Conservation (phyloP, 2,888 invertebrate genomes). For the Coecobrya sp. region DNA sequence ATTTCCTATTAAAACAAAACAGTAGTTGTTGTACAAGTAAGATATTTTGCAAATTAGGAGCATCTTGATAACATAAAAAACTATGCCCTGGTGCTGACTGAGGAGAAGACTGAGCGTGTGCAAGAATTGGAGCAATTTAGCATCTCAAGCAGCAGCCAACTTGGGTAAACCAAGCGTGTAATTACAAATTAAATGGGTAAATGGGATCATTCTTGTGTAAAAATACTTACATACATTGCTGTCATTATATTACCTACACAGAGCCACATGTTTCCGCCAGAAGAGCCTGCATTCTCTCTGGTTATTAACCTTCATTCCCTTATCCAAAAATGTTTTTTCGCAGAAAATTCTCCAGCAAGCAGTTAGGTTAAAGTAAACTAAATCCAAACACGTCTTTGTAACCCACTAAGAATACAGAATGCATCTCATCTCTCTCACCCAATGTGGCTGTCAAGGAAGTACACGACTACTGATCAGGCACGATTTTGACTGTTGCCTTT, state of each 20-base stretch:
- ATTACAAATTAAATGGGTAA: constrained; percentile 55
- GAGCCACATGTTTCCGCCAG: neutral
- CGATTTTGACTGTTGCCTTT: neutral
- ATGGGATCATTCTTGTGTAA: constrained; percentile 25
- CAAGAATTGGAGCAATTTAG: constrained; percentile 2
- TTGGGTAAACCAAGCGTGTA: constrained; percentile 48
- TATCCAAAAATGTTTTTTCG: neutral
- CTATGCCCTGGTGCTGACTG: neutral
- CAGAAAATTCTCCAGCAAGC: neutral
- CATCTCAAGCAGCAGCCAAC: neutral
- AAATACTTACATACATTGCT: neutral
- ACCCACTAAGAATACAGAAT: too few relatives aligned
- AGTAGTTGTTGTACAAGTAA: neutral
- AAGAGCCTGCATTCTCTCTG: neutral
- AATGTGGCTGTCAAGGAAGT: neutral
- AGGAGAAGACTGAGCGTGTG: neutral
- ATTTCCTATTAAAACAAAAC: constrained; percentile 33
- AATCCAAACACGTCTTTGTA: too few relatives aligned
- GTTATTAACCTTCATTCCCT: too few relatives aligned
- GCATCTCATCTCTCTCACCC: too few relatives aligned
- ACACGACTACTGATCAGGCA: neutral
- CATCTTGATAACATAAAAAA: constrained; percentile 42
- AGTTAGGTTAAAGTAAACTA: neutral
- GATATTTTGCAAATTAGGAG: constrained; percentile 30
- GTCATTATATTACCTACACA: neutral